Conservation (phyloP, 2,113 vertebrate genomes). For the Megaceryle torquata region DNA sequence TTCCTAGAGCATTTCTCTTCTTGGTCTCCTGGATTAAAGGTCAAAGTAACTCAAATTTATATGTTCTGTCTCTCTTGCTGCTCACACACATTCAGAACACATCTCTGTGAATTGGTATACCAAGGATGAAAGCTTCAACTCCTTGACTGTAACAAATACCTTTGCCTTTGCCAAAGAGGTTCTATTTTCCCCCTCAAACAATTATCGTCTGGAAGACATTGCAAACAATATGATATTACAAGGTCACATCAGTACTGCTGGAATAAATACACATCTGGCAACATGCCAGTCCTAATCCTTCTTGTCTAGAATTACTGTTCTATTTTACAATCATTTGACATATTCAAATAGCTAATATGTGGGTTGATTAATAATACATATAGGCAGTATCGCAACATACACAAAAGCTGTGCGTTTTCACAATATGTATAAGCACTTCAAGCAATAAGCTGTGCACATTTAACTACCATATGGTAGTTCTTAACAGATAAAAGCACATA, state of each 20-base stretch:
- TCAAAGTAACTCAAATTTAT: constrained; percentile 78
- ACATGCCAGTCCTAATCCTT: background rate
- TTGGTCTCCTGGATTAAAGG: constrained; percentile 77
- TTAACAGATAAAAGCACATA: constrained; percentile 78
- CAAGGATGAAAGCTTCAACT: constrained; percentile 36
- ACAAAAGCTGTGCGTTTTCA: constrained; percentile 82
- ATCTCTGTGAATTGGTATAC: constrained; percentile 17
- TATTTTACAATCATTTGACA: constrained; percentile 55
- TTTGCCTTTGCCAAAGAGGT: constrained; percentile 42
- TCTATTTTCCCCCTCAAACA: constrained; percentile 42
- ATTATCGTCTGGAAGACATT: constrained; percentile 49
- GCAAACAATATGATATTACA: constrained; percentile 63
- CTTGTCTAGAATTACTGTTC: constrained; percentile 13
- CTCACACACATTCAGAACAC: constrained; percentile 17
- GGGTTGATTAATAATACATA: constrained; percentile 72
- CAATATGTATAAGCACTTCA: constrained; percentile 71
- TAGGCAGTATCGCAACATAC: constrained; percentile 69
- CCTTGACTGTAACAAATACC: constrained; percentile 34
- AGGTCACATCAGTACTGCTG: constrained; percentile 54
- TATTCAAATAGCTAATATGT: constrained; percentile 68
- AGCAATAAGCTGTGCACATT: constrained; percentile 74
- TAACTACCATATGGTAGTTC: constrained; percentile 76
- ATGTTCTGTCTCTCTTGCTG: constrained; percentile 50
- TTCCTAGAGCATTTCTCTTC: constrained; percentile 67
- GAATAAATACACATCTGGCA: constrained; percentile 42